Percentiles rank a stretch among this genome's conserved stretches.
These are phyloP conservation scores for Toxotes lorentzi DNA, from an alignment of 2,797 vertebrate species.

Conservation along the genomic window DNA sequence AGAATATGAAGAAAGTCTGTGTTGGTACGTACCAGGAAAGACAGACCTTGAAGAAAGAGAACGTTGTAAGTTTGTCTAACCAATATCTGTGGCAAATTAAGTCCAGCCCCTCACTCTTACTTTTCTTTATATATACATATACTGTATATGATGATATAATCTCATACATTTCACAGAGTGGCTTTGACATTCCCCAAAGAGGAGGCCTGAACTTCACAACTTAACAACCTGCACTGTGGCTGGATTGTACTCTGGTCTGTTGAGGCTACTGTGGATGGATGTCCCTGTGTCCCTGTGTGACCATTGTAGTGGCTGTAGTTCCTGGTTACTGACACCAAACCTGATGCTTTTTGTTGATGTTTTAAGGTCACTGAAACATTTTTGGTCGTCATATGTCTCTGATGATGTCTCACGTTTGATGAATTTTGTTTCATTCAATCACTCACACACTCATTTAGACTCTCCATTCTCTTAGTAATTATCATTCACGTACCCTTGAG, in stretches of 20 bases:
- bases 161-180: conserved; percentile 42
- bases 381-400: background rate
- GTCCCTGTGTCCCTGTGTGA: background rate
- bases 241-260: conserved; percentile 38
- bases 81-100: conserved; percentile 25
- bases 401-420: background rate
- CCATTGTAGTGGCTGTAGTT: background rate
- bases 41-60: conserved; percentile 10
- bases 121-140: conserved; percentile 30
- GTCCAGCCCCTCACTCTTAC: conserved; percentile 1
- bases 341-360: background rate
- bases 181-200: conserved; percentile 36
- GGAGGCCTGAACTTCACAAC: conserved; percentile 58
- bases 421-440: conserved; percentile 3
- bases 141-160: conserved; percentile 43
- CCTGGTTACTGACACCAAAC: background rate
- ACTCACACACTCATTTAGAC: conserved; percentile 1
- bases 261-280: conserved; percentile 33
- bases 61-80: conserved; percentile 41
- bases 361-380: background rate
- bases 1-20: conserved; percentile 25
- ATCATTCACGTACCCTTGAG: conserved; percentile 28
- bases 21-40: conserved; percentile 3
- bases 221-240: conserved; percentile 49
- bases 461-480: conserved; percentile 2